phyloP scores from a whole-genome alignment of 2,113 vertebrate genomes.

The Potamarius usumacintae region DNA sequence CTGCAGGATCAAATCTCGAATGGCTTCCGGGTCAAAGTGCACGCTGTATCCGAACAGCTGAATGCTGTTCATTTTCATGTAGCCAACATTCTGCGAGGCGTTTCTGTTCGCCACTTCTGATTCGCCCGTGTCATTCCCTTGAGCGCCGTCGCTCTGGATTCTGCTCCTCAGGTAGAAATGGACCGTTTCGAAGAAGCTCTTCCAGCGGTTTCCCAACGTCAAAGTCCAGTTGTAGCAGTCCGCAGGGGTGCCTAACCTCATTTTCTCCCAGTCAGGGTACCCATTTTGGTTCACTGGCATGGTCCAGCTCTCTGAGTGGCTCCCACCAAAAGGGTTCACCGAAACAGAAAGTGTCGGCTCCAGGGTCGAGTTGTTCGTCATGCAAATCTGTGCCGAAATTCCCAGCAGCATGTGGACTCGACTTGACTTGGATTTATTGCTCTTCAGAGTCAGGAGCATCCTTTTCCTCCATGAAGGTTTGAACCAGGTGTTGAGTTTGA shows the following conservation, averaged over 20 bases:
- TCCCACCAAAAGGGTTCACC: conserved; percentile 95
- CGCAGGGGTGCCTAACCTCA: conserved; percentile 83
- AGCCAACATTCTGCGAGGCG: conserved; percentile 83
- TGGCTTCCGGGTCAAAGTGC: conserved; percentile 94
- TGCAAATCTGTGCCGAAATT: conserved; percentile 90
- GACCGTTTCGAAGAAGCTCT: conserved; percentile 97
- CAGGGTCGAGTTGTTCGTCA: conserved; percentile 92
- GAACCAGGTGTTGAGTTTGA: conserved; percentile 93
- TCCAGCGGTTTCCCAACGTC: conserved; percentile 94
- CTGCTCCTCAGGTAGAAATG: conserved; percentile 95
- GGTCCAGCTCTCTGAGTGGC: conserved; percentile 98
- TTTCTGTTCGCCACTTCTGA: conserved; percentile 81
- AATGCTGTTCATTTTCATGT: conserved; percentile 95
- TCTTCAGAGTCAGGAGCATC: conserved; percentile 95
- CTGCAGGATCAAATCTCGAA: conserved; percentile 95
- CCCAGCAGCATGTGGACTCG: conserved; percentile 91
- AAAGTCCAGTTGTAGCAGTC: conserved; percentile 98
- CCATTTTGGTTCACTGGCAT: conserved; percentile 88
- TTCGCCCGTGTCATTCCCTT: conserved; percentile 79
- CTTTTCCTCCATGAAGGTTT: conserved; percentile 95
- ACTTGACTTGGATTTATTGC: conserved; percentile 93
- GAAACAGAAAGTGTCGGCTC: conserved; percentile 93
- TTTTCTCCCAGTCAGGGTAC: conserved; percentile 94
- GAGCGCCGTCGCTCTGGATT: conserved; percentile 75
- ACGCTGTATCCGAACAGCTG: conserved; percentile 96